Base-by-base conservation (phyloP, 2,113 vertebrate genomes). In the Pachyramphus minor region DNA sequence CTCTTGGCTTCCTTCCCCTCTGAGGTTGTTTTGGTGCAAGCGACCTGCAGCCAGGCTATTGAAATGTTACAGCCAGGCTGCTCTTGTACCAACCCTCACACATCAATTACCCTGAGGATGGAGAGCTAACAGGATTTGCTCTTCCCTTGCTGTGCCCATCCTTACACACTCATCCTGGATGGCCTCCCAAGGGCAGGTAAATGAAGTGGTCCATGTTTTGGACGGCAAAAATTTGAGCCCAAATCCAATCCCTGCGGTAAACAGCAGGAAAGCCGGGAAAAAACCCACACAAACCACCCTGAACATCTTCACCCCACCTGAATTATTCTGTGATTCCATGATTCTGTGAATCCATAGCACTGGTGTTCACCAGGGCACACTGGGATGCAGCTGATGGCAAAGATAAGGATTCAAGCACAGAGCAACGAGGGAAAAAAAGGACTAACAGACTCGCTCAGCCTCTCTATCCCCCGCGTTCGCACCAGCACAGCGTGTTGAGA, bases 401-500 rank as follows among this genome's bases (percentile, higher is more conserved):
- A 60, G 76, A 67, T 4, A 86, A 78, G 79, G 67, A 86, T 13
- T 35, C 64, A 19, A 45, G 63, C 5, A 5, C 23, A 33, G 67
- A 88, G 83, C 76, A 75, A 27, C 0, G 6, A 89, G 72, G 62
- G 27, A 45, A 33, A 93, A 88, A 93, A 93, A 95, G 95, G 88
- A 82, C 92, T 81, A 94, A 84, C 88, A 92, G 86, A 56, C 85
- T 88, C 0, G 1, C 50, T 83, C 87, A 93, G 93, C 79, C 75
- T 90, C 82, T 84, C 17, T 31, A 88, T 88, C 88, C 90, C 68
- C 79, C 3, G 2, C 1, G 5, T 92, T 96, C 76, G 0, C 96
- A 95, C 92, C 20, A 86, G 24, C 1, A 5, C 81, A 4, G 47
- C 0, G 37, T 63, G 83, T 78, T 95, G 90, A 95, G 92, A 92